These are phyloP conservation scores for Orchesella cincta DNA, from an alignment of 1,140 invertebrate genomes.

Conservation along the genomic window DNA sequence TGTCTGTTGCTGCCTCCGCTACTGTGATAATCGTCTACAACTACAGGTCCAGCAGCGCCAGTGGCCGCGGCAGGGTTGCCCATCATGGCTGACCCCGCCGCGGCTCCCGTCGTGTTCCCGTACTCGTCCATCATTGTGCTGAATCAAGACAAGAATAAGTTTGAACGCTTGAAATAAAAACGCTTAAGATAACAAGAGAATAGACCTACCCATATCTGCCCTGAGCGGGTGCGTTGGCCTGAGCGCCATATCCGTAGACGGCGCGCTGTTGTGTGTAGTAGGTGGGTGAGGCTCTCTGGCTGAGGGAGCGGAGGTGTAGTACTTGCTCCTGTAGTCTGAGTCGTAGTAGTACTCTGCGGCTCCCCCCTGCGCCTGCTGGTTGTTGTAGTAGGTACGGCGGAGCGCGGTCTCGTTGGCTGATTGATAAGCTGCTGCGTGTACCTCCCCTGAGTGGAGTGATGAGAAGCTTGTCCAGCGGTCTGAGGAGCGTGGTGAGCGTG, in stretches of 20 bases:
- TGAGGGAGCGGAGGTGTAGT: conserved; percentile 10
- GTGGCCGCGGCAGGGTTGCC: neutral
- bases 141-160: no score
- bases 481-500: neutral
- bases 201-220: no score
- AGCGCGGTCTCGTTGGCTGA: neutral
- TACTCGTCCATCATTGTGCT: conserved; percentile 44
- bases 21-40: conserved; percentile 11
- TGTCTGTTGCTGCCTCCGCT: neutral
- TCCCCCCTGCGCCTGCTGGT: neutral
- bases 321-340: neutral
- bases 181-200: no score
- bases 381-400: neutral
- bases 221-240: neutral
- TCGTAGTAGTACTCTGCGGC: neutral
- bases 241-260: neutral
- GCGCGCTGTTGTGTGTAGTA: conserved; percentile 34
- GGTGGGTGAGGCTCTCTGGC: neutral
- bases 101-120: neutral
- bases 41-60: conserved; percentile 5
- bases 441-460: neutral
- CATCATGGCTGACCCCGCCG: neutral
- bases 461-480: neutral
- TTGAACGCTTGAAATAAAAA: no score
- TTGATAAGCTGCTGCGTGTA: neutral